Conservation (phyloP, 2,113 vertebrate species). For the Dendrocopos noguchii region DNA sequence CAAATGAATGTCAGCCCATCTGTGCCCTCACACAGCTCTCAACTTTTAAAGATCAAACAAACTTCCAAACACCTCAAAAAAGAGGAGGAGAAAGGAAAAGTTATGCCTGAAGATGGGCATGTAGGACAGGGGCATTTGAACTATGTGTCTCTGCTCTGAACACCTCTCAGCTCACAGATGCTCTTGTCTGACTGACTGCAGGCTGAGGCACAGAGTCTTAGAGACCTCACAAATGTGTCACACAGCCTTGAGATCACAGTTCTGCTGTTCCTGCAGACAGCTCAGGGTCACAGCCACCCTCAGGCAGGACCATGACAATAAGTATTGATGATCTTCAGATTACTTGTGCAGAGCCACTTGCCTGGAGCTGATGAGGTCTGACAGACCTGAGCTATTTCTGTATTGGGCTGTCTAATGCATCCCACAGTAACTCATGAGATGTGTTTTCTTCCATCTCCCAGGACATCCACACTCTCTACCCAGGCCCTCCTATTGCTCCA, state of each 20-base stretch:
- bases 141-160: not conserved
- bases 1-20: not conserved
- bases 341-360: not conserved
- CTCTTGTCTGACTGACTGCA: not conserved
- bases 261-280: not conserved
- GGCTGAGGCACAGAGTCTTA: not conserved
- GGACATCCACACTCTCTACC: not conserved
- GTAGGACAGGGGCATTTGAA: not conserved
- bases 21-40: not conserved
- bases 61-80: not conserved
- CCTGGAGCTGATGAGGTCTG: not conserved
- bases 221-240: not conserved
- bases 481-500: not conserved
- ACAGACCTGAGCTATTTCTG: not conserved
- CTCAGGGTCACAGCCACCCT: not conserved
- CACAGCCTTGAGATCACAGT: not conserved
- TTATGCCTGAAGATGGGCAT: not conserved
- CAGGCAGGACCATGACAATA: not conserved
- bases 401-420: not conserved
- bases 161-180: not conserved
- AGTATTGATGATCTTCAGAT: not conserved
- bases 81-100: not conserved
- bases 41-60: not conserved
- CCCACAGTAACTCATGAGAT: rapidly evolving
- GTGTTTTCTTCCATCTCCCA: not conserved